These are phyloP conservation scores for Catocala nupta DNA, from an alignment of 2,888 invertebrate species.

Conservation along the genomic window DNA sequence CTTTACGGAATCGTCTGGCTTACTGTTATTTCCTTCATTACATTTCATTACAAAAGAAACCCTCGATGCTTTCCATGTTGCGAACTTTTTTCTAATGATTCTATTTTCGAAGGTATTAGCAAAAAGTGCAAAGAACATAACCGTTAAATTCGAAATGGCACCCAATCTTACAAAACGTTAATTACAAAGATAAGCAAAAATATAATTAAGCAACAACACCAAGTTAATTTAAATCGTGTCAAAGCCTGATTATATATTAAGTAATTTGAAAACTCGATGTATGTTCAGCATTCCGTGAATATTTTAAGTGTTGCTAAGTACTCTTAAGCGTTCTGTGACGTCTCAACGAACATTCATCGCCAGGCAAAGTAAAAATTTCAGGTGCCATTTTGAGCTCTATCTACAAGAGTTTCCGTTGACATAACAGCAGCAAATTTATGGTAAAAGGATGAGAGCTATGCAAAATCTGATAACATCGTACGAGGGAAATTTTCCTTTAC, in stretches of 20 bases:
- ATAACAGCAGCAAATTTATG: slow-evolving; percentile 38
- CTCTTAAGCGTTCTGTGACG: slow-evolving; percentile 48
- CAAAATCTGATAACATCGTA: slow-evolving; percentile 46
- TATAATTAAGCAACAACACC: slow-evolving; percentile 10
- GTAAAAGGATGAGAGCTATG: slow-evolving; percentile 39
- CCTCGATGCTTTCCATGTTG: too few relatives aligned
- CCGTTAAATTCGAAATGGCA: neutral
- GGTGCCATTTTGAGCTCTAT: slow-evolving; percentile 47
- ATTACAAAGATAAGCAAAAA: slow-evolving; percentile 14
- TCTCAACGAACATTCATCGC: slow-evolving; percentile 43
- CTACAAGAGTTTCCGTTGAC: slow-evolving; percentile 34
- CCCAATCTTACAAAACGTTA: slow-evolving; percentile 1
- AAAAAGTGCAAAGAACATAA: neutral
- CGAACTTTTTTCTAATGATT: neutral
- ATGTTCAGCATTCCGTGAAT: slow-evolving; percentile 47
- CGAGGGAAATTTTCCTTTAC: slow-evolving; percentile 33
- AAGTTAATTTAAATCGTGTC: slow-evolving; percentile 42
- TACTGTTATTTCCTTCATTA: slow-evolving; percentile 12
- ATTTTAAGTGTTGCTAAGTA: slow-evolving; percentile 54
- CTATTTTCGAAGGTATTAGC: neutral
- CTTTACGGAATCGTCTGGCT: slow-evolving; percentile 13
- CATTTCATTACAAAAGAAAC: neutral
- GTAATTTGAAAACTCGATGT: slow-evolving; percentile 47
- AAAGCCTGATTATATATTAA: slow-evolving; percentile 46
- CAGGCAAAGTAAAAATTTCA: slow-evolving; percentile 35